Evolutionary conservation across 2,888 invertebrate species (phyloP).

Genomic region (Pasiphila rectangulata): DNA sequence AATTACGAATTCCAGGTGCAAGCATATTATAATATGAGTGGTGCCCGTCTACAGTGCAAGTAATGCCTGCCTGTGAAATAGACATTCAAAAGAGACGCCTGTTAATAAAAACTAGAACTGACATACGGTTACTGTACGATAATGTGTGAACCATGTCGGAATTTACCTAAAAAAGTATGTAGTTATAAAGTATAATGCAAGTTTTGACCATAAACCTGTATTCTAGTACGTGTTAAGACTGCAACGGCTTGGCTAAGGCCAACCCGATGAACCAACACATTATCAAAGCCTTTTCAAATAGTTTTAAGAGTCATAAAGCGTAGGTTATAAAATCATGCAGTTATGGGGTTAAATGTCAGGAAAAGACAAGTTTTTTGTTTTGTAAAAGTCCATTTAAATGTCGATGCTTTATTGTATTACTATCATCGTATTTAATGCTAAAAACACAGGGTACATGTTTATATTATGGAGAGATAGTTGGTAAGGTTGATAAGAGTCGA

Average conservation of each 20-base stretch:
- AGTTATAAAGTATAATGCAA: slow-evolving; percentile 13
- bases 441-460: no score
- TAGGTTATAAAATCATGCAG: slow-evolving; percentile 4
- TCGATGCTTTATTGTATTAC: no score
- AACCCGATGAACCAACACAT: slow-evolving; percentile 9
- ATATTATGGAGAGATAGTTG: no score
- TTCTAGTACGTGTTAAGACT: slow-evolving; percentile 19
- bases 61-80: not conserved
- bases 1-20: no score
- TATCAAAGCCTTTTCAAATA: slow-evolving; percentile 16
- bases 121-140: slow-evolving; percentile 5
- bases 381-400: no score
- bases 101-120: not conserved
- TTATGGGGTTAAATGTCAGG: not conserved
- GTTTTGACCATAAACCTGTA: slow-evolving; percentile 14
- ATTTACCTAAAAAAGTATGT: slow-evolving; percentile 21
- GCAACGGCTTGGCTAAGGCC: slow-evolving; percentile 15
- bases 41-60: not conserved
- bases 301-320: slow-evolving; percentile 13
- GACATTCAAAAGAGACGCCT: not conserved
- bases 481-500: no score
- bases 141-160: slow-evolving; percentile 18
- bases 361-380: not conserved
- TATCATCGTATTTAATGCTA: no score
- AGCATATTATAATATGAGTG: not conserved